Conservation (phyloP, 2,888 invertebrate species). For the Drosophila diplacantha region DNA sequence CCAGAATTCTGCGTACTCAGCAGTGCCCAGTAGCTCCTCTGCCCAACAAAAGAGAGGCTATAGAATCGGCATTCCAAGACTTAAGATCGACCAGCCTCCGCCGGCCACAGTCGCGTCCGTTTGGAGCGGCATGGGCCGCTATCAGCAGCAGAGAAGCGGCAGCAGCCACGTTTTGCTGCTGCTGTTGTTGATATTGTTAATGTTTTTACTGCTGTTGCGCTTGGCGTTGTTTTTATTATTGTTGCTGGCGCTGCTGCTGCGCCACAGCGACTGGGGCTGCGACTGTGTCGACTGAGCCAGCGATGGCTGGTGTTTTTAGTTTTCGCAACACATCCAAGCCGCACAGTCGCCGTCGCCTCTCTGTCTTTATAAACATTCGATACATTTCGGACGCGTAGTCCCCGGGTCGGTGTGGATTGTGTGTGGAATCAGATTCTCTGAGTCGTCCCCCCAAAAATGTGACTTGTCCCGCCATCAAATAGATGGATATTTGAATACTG, state of each 20-base stretch:
- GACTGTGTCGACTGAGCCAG: conserved; percentile 33
- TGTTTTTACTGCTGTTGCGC: conserved; percentile 24
- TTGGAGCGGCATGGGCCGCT: conserved; percentile 3
- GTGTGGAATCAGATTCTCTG: neutral
- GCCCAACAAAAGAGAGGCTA: neutral
- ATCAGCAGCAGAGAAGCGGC: conserved; percentile 31
- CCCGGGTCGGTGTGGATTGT: conserved; percentile 1
- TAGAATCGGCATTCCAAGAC: neutral
- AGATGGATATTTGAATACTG: conserved; percentile 24
- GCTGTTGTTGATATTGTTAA: conserved; percentile 28
- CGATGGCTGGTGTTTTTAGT: conserved; percentile 58
- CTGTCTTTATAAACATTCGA: conserved; percentile 4
- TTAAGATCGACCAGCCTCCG: conserved; percentile 1
- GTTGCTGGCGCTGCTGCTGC: conserved; percentile 36
- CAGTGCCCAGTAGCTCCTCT: neutral
- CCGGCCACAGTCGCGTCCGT: conserved; percentile 20
- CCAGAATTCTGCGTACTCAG: neutral
- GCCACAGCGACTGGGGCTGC: conserved; percentile 18
- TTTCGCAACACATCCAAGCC: conserved; percentile 68
- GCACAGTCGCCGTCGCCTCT: conserved; percentile 53
- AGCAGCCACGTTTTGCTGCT: conserved; percentile 48
- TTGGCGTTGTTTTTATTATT: conserved; percentile 29
- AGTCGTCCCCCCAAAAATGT: conserved; percentile 32
- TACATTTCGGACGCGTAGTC: conserved; percentile 3
- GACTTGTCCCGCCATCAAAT: conserved; percentile 22